These are phyloP conservation scores for Myiopsitta monachus DNA, from an alignment of 2,113 vertebrate species.

Conservation along the genomic window DNA sequence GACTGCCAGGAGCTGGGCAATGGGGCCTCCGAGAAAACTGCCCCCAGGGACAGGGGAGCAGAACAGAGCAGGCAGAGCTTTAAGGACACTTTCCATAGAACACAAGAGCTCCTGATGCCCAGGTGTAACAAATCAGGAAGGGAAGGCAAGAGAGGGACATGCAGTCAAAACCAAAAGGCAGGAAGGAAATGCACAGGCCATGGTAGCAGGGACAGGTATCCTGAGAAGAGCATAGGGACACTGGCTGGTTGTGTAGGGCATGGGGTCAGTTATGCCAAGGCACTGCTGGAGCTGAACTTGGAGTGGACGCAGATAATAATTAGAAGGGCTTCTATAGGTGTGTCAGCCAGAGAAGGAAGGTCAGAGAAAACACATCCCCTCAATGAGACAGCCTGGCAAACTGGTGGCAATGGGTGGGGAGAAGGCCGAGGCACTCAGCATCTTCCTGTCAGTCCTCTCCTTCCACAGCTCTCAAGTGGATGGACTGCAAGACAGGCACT, in stretches of 20 bases:
- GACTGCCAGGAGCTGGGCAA: neutral
- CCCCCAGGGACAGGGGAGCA: neutral
- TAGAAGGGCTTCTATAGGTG: neutral
- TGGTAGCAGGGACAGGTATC: neutral
- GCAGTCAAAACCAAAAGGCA: neutral
- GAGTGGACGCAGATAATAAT: neutral
- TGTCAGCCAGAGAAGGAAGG: neutral
- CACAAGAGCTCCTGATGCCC: neutral
- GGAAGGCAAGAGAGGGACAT: neutral
- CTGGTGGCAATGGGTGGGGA: neutral
- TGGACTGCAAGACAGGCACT: neutral
- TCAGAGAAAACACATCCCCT: neutral
- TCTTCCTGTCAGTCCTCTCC: neutral
- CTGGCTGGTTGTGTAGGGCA: accelerated
- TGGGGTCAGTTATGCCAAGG: neutral
- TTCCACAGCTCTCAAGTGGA: neutral
- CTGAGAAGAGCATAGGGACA: neutral
- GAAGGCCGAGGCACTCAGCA: neutral
- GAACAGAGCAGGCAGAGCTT: neutral
- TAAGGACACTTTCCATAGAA: neutral
- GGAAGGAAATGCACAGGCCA: neutral
- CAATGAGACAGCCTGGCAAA: neutral
- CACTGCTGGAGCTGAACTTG: neutral
- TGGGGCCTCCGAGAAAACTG: neutral
- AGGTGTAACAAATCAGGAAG: neutral